phyloP scores from a whole-genome alignment of 2,113 vertebrate species.

The Oryzias curvinotus region DNA sequence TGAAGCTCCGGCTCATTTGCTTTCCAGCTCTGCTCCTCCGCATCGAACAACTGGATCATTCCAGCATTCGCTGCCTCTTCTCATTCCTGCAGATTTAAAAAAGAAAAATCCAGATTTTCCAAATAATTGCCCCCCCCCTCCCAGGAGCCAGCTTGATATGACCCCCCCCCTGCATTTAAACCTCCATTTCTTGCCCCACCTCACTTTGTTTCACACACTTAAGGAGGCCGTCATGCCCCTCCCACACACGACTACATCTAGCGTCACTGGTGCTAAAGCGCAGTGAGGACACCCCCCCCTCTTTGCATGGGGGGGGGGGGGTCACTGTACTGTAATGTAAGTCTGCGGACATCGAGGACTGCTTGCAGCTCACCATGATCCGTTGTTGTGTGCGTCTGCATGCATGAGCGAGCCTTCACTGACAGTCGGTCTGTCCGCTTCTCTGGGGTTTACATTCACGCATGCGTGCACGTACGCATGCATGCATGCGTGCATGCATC shows the following conservation, averaged over 20 bases:
- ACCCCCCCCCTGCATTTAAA: slow-evolving; percentile 21
- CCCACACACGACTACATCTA: slow-evolving; percentile 10
- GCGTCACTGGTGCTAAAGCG: slow-evolving; percentile 52
- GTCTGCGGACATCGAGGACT: slow-evolving; percentile 16
- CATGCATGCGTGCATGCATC: neutral
- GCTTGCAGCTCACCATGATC: neutral
- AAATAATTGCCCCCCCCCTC: slow-evolving; percentile 21
- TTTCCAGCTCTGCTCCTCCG: slow-evolving; percentile 61
- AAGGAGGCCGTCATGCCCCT: neutral
- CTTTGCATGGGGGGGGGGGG: slow-evolving; percentile 20
- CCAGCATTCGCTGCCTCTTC: slow-evolving; percentile 33
- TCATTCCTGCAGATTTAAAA: slow-evolving; percentile 30
- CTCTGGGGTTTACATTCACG: slow-evolving; percentile 9
- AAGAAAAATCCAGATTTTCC: slow-evolving; percentile 35
- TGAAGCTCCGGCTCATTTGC: slow-evolving; percentile 70
- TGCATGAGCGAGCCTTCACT: neutral
- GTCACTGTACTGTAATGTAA: slow-evolving; percentile 17
- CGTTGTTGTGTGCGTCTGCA: neutral
- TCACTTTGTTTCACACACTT: no score
- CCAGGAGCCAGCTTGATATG: slow-evolving; percentile 9
- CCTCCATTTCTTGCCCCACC: no score
- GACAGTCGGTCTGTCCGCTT: neutral
- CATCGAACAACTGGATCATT: slow-evolving; percentile 61
- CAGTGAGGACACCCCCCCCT: slow-evolving; percentile 45
- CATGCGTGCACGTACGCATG: neutral